Evolutionary conservation across 2,797 vertebrate species (phyloP).

Genomic region (Periophthalmus magnuspinnatus): DNA sequence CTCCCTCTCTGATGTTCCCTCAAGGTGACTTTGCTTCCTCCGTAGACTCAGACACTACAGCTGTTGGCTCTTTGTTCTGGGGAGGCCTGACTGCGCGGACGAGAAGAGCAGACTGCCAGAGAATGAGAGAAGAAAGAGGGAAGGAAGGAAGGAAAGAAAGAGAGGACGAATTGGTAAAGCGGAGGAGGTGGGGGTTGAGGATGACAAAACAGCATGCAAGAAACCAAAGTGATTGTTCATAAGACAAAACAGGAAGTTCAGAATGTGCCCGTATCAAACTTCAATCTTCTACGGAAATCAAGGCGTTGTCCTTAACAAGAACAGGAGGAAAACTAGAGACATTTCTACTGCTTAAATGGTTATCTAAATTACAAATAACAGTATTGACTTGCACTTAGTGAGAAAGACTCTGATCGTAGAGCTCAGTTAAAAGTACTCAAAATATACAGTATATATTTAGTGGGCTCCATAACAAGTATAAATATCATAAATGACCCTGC

Average conservation of each 20-base stretch:
- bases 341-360: too few relatives aligned
- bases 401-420: too few relatives aligned
- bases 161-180: slow-evolving; percentile 25
- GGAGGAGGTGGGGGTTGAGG: slow-evolving; percentile 38
- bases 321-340: neutral
- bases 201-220: slow-evolving; percentile 47
- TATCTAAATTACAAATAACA: too few relatives aligned
- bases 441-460: too few relatives aligned
- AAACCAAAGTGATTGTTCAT: slow-evolving; percentile 36
- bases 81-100: slow-evolving; percentile 54
- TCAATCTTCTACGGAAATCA: slow-evolving; percentile 31
- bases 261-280: slow-evolving; percentile 1
- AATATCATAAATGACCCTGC: too few relatives aligned
- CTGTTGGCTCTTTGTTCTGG: slow-evolving; percentile 69
- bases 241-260: slow-evolving; percentile 27
- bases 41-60: slow-evolving; percentile 66
- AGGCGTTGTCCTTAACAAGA: slow-evolving; percentile 2
- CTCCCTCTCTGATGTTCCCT: slow-evolving; percentile 34
- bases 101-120: slow-evolving; percentile 53
- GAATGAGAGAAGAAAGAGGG: slow-evolving; percentile 37
- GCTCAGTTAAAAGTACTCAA: too few relatives aligned
- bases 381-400: too few relatives aligned
- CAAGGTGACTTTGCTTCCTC: slow-evolving; percentile 78
- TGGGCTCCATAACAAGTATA: too few relatives aligned
- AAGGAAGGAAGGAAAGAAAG: too few relatives aligned